These are phyloP conservation scores for Cepaea nemoralis DNA, from an alignment of 1,140 invertebrate genomes.

Conservation along the genomic window DNA sequence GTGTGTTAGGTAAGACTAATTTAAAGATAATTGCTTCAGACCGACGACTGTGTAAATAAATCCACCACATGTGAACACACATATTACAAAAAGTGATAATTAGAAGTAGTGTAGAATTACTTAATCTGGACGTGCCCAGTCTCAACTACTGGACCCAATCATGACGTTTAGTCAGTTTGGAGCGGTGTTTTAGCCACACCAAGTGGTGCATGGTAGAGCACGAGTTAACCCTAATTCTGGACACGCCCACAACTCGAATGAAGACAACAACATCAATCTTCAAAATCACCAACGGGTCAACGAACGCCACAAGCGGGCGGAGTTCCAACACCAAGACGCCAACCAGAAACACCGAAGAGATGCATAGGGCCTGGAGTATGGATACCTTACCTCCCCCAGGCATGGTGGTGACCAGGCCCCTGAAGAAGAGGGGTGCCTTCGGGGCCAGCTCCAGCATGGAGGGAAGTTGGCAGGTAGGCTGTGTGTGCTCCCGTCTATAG, in stretches of 20 bases:
- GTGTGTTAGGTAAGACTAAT: too few species aligned
- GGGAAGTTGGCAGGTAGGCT: conserved; percentile 11
- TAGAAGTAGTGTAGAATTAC: background rate
- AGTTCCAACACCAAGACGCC: background rate
- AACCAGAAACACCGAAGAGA: background rate
- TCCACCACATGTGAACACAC: too few species aligned
- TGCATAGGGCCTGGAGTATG: background rate
- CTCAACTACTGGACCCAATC: background rate
- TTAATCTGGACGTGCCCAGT: background rate
- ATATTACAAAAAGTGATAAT: too few species aligned
- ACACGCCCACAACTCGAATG: background rate
- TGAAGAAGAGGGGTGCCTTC: background rate
- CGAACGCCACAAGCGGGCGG: background rate
- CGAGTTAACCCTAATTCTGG: background rate
- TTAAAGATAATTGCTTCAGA: too few species aligned
- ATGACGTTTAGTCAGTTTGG: too few species aligned
- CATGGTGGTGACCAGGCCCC: background rate
- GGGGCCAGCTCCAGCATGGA: background rate
- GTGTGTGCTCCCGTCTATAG: too few species aligned
- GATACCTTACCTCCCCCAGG: background rate
- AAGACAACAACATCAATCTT: background rate
- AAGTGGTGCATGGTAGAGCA: too few species aligned
- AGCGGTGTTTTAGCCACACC: too few species aligned
- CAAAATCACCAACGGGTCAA: background rate
- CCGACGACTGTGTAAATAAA: too few species aligned